Percentiles rank a stretch among this genome's conserved stretches.
phyloP scores from a whole-genome alignment of 2,113 vertebrate genomes.

The Steatornis caripensis region DNA sequence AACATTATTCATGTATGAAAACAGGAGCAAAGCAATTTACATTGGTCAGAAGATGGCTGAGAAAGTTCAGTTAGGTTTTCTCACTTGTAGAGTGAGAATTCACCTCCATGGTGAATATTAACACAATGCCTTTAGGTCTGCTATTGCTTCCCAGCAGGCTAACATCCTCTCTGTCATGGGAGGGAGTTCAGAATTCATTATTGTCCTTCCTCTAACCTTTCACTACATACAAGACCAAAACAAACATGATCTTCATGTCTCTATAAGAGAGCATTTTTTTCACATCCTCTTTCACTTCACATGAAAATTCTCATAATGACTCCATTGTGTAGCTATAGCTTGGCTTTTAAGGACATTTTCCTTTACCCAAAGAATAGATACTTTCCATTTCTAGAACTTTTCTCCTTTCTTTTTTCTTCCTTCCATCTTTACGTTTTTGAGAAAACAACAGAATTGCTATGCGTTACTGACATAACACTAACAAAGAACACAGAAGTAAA shows the following conservation, averaged over 20 bases:
- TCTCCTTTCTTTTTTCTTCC: background rate
- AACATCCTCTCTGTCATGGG: background rate
- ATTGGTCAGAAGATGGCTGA: background rate
- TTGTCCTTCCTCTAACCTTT: conserved; percentile 67
- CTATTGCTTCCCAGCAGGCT: background rate
- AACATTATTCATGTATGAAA: background rate
- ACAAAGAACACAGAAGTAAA: background rate
- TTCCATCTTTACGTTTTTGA: background rate
- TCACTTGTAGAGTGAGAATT: background rate
- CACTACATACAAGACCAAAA: conserved; percentile 61
- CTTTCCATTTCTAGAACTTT: conserved; percentile 52
- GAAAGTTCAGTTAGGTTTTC: background rate
- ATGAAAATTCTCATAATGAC: conserved; percentile 68
- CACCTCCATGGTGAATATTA: background rate
- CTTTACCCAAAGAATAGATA: conserved; percentile 11
- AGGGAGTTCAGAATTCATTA: conserved; percentile 14
- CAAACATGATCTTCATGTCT: conserved; percentile 42
- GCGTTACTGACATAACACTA: background rate
- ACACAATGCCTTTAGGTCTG: background rate
- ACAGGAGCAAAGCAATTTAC: background rate
- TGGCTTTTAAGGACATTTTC: conserved; percentile 22
- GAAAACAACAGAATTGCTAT: background rate
- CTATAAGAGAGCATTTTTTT: conserved; percentile 49
- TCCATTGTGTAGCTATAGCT: conserved; percentile 20
- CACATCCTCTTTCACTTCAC: conserved; percentile 73